Evolutionary conservation across 2,113 vertebrate genomes (phyloP).

Genomic region (Murina feae): DNA sequence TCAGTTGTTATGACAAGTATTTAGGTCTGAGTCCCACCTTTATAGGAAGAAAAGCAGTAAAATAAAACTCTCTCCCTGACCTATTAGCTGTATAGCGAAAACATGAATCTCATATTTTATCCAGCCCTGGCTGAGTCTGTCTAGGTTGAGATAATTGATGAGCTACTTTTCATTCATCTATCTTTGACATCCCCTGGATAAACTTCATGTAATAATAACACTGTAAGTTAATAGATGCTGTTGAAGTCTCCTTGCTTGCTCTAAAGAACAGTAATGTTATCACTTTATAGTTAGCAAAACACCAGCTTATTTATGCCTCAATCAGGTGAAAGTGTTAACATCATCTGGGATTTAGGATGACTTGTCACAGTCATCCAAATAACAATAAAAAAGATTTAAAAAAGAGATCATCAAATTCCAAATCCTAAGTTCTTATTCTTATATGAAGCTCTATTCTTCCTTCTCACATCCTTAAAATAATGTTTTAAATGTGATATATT

Average conservation of each 20-base stretch:
- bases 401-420: not conserved
- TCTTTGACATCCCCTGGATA: not conserved
- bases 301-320: not conserved
- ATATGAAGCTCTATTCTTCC: not conserved
- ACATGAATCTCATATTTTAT: not conserved
- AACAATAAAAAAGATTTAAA: not conserved
- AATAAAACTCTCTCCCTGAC: not conserved
- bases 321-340: not conserved
- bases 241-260: not conserved
- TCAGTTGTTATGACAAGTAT: not conserved
- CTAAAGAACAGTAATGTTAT: not conserved
- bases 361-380: not conserved
- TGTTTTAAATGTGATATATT: not conserved
- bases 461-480: not conserved
- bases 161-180: not conserved
- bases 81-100: not conserved
- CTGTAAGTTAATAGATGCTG: not conserved
- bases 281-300: not conserved
- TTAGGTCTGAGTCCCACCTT: not conserved
- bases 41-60: not conserved
- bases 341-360: not conserved
- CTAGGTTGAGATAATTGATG: not conserved
- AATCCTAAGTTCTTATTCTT: not conserved
- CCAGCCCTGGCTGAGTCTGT: not conserved
- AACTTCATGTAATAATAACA: not conserved